phyloP scores from a whole-genome alignment of 1,140 invertebrate species.

The Papilio dardanus region DNA sequence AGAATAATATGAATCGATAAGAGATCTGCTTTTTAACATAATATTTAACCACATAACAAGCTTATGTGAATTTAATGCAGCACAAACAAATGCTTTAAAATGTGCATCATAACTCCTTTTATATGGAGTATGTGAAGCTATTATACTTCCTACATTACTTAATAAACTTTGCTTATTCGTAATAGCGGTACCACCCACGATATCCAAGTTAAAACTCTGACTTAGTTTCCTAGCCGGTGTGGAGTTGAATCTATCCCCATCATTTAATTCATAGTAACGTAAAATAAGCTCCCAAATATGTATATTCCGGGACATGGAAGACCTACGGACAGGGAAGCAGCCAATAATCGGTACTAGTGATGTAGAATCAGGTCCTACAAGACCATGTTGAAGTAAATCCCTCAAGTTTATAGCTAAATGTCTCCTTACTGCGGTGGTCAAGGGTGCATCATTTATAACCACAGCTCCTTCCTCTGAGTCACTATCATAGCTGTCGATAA shows the following conservation, averaged over 20 bases:
- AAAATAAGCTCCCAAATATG: constrained; percentile 78
- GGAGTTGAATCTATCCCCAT: constrained; percentile 91
- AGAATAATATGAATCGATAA: constrained; percentile 95
- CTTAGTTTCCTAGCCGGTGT: constrained; percentile 98
- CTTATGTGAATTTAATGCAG: constrained; percentile 96
- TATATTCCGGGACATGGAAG: constrained; percentile 81
- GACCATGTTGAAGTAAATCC: constrained; percentile 97
- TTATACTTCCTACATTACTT: constrained; percentile 95
- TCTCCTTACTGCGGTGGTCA: constrained; percentile 95
- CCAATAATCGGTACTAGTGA: constrained; percentile 95
- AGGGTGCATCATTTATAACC: constrained; percentile 75
- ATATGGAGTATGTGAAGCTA: constrained; percentile 94
- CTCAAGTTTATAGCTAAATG: constrained; percentile 94
- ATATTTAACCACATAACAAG: constrained; percentile 96
- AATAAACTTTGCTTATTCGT: constrained; percentile 97
- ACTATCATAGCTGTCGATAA: constrained; percentile 81
- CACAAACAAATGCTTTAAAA: constrained; percentile 99
- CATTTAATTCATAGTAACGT: constrained; percentile 75
- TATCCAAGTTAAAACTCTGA: constrained; percentile 98
- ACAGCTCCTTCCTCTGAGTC: constrained; percentile 82
- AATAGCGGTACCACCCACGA: constrained; percentile 91
- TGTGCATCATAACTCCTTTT: constrained; percentile 98
- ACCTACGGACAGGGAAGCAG: constrained; percentile 90
- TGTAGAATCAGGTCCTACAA: constrained; percentile 87
- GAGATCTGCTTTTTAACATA: constrained; percentile 93